Evolutionary conservation across 2,113 vertebrate species (phyloP), one percentile per base, ranked within the genome.

Genomic region (Gobius niger): DNA sequence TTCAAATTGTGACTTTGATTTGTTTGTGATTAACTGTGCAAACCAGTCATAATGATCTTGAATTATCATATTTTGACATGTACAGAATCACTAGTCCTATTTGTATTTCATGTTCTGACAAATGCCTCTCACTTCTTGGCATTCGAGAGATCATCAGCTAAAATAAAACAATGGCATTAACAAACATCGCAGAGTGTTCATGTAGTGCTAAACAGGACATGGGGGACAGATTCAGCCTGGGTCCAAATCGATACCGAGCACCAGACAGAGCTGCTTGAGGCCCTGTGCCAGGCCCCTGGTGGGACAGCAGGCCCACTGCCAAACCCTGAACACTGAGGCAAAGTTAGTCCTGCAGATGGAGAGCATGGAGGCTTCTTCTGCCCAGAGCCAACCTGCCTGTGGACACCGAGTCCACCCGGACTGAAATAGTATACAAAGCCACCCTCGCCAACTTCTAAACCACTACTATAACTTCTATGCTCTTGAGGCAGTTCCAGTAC

Each of bases 201-300:
- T 66, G 77, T 82, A 76, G 67, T 50, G 52, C 53, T 59, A 70
- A 78, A 66, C 67, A 69, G 72, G 72, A 79, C 75, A 73, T 82
- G 67, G 62, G 81, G 71, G 75, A 82, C 62, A 67, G 71, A 79
- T 65, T 70, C 70, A 77, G 81, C 65, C 56, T 68, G 80, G 80
- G 80, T 81, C 73, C 77, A 82, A 87, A 90, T 92, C 92, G 88
- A 91, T 88, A 90, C 68, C 63, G 69, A 86, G 78, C 82, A 86
- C 75, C 73, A 83, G 65, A 75, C 84, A 88, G 81, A 85, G 77
- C 80, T 80, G 85, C 87, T 75, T 69, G 68, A 77, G 80, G 84
- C 86, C 70, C 65, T 60, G 67, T 0, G 75, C 86, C 85, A 88
- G 77, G 24, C 63, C 76, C 77, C 75, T n/a, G 52, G 75, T 44